Evolutionary conservation across 2,888 invertebrate species (phyloP).

Genomic region (Synanthedon andrenaeformis): DNA sequence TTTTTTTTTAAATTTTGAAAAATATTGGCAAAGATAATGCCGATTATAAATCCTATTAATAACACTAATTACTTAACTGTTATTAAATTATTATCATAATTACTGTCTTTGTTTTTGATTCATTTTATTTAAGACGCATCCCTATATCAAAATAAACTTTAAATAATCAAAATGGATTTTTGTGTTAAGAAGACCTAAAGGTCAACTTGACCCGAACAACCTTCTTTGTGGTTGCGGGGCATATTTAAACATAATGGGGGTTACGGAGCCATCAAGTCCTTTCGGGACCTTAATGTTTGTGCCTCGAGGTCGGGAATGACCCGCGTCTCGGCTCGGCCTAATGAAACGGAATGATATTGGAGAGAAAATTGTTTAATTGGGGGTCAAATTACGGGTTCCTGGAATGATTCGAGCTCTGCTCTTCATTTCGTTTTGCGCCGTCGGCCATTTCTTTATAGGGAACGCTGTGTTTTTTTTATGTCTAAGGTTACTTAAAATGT

Average conservation of each 20-base stretch:
- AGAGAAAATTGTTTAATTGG: constrained; percentile 68
- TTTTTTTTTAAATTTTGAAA: too few relatives aligned
- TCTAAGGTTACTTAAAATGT: background rate
- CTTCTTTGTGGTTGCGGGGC: constrained; percentile 58
- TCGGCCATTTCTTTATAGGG: constrained; percentile 6
- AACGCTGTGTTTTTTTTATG: background rate
- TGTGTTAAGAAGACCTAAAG: constrained; percentile 31
- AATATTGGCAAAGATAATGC: too few relatives aligned
- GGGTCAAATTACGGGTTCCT: constrained; percentile 53
- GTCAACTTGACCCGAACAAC: constrained; percentile 35
- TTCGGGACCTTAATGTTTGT: constrained; percentile 51
- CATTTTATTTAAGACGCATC: too few relatives aligned
- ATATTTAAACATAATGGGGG: constrained; percentile 65
- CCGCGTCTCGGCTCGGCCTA: constrained; percentile 30
- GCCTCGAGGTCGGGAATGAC: constrained; percentile 54
- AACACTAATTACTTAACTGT: too few relatives aligned
- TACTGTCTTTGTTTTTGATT: too few relatives aligned
- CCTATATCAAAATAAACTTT: too few relatives aligned
- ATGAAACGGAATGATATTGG: constrained; percentile 60
- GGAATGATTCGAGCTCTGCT: constrained; percentile 33
- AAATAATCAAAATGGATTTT: too few relatives aligned
- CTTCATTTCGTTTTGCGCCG: constrained; percentile 31
- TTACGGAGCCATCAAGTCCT: constrained; percentile 44
- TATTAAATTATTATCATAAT: too few relatives aligned
- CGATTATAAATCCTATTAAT: too few relatives aligned